Conservation (phyloP, 2,113 vertebrate genomes). For the Geothlypis trichas region DNA sequence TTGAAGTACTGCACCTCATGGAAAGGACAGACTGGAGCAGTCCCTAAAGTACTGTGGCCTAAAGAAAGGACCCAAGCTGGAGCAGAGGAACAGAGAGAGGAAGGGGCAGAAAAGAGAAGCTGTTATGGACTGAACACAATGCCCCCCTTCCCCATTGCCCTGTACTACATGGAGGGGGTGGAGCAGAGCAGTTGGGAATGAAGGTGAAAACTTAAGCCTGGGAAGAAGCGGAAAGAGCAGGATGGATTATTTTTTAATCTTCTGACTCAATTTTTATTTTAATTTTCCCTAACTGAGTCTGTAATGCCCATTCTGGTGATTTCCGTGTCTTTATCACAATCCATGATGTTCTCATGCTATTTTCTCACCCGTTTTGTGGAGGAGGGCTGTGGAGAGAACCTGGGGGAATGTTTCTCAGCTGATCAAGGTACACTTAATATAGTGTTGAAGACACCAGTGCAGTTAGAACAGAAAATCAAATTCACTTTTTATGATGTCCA, state of each 20-base stretch:
- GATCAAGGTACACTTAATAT: neutral
- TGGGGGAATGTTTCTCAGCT: neutral
- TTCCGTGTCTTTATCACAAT: neutral
- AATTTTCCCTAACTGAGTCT: neutral
- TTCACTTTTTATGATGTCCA: neutral
- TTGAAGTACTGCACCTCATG: neutral
- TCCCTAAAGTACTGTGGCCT: neutral
- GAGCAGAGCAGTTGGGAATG: neutral
- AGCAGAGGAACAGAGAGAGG: neutral
- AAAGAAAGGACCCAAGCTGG: neutral
- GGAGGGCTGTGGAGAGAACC: neutral
- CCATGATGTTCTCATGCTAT: neutral
- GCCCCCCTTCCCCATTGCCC: rapidly evolving
- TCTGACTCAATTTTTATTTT: neutral
- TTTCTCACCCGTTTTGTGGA: neutral
- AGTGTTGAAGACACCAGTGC: neutral
- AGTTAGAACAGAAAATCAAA: neutral
- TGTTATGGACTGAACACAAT: neutral
- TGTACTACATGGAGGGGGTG: neutral
- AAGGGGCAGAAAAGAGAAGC: neutral
- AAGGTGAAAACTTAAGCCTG: neutral
- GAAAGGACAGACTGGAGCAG: neutral
- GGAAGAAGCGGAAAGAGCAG: neutral
- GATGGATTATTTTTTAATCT: neutral
- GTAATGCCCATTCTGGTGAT: neutral